Evolutionary conservation across 2,113 vertebrate species (phyloP).

Genomic region (Heterocephalus glaber): DNA sequence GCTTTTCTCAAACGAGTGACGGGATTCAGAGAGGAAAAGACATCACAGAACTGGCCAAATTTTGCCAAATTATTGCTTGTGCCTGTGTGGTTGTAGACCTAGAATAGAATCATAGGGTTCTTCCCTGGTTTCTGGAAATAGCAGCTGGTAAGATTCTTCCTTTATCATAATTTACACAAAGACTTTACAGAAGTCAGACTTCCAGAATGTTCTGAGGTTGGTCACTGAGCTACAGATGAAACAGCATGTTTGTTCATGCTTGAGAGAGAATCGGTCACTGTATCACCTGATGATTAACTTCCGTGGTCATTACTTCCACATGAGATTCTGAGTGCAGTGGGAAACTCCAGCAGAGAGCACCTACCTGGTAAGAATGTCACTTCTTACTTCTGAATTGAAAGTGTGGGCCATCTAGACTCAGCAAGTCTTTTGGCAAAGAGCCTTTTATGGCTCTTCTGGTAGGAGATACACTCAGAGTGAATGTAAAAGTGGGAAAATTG

Average conservation of each 20-base stretch:
- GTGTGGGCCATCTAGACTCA: neutral
- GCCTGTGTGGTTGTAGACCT: conserved; percentile 10
- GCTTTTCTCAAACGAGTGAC: conserved; percentile 57
- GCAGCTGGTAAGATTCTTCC: conserved; percentile 31
- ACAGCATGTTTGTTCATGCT: conserved; percentile 47
- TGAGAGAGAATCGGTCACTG: conserved; percentile 67
- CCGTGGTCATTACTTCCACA: conserved; percentile 53
- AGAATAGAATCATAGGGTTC: conserved; percentile 56
- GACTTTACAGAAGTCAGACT: conserved; percentile 27
- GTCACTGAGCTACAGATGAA: conserved; percentile 71
- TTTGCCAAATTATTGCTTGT: conserved; percentile 5
- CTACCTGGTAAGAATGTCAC: conserved; percentile 77
- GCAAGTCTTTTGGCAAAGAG: neutral
- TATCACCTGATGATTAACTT: conserved; percentile 74
- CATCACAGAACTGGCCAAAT: conserved; percentile 48
- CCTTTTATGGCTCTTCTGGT: neutral
- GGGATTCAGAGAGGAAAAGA: conserved; percentile 51
- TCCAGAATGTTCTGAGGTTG: conserved; percentile 53
- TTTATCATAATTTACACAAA: conserved; percentile 53
- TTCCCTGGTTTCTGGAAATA: conserved; percentile 61
- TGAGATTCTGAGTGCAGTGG: neutral
- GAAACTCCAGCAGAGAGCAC: conserved; percentile 56
- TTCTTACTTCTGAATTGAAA: conserved; percentile 69
- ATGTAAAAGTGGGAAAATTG: conserved; percentile 15
- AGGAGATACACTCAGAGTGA: neutral